A percentile compares a stretch with the other conserved stretches of the same genome.
phyloP scores from a whole-genome alignment of 1,140 invertebrate genomes.

The Drosophila grimshawi region DNA sequence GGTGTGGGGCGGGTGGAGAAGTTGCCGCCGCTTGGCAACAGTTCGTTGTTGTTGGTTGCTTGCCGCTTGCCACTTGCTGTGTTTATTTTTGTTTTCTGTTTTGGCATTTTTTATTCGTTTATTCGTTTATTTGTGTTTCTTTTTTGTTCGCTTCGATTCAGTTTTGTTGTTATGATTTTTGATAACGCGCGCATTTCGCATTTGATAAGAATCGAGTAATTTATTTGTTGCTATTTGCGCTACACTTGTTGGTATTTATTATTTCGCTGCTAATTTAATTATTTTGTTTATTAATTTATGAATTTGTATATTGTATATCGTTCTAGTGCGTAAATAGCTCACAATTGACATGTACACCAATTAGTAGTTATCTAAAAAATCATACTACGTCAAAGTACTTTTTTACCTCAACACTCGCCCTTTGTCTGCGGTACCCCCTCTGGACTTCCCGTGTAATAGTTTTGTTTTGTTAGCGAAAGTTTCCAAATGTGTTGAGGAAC shows the following conservation, averaged over 20 bases:
- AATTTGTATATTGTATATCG: slow-evolving; percentile 36
- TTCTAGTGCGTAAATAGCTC: slow-evolving; percentile 34
- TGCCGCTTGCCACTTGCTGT: slow-evolving; percentile 16
- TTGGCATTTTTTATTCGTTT: neutral
- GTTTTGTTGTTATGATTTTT: slow-evolving; percentile 18
- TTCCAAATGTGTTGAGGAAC: too few species aligned
- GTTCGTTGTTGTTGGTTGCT: slow-evolving; percentile 20
- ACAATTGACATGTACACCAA: neutral
- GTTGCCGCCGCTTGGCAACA: slow-evolving; percentile 62
- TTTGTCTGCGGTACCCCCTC: too few species aligned
- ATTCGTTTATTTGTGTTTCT: neutral
- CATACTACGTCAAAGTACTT: neutral
- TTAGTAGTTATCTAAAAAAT: neutral
- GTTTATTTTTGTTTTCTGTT: slow-evolving; percentile 38
- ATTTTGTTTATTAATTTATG: slow-evolving; percentile 65
- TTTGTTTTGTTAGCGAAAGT: too few species aligned
- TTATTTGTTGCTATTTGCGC: slow-evolving; percentile 23
- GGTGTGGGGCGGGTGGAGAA: neutral
- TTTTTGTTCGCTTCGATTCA: slow-evolving; percentile 4
- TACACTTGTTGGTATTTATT: slow-evolving; percentile 50
- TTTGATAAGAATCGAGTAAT: slow-evolving; percentile 32
- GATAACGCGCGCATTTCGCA: slow-evolving; percentile 29
- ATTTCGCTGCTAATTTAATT: slow-evolving; percentile 59
- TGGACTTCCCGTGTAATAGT: too few species aligned
- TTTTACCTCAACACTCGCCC: neutral